Base-by-base conservation (phyloP, 2,888 invertebrate genomes). In the Pristionchus japonicus region DNA sequence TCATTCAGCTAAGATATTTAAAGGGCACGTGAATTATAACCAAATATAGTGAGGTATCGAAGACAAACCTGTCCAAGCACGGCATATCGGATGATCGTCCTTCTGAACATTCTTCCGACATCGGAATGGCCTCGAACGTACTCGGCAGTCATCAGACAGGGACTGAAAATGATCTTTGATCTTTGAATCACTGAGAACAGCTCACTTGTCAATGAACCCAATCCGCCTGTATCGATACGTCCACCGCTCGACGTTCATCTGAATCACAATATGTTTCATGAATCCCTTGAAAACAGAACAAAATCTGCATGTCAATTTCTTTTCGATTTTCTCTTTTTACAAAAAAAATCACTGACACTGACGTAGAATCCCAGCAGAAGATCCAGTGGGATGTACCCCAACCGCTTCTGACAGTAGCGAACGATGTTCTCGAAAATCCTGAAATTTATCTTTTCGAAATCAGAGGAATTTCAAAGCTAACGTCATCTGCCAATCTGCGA, bases 201-300 rank as follows among this genome's bases (percentile, higher is more conserved):
- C 86, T 86, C 27, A 77, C 87, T 87, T 87, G 27, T 87, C 87
- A 77, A 87, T 87, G 37, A 87, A 87, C n/a, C 87, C 87, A 49
- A 87, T 87, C 52, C 77, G 23, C 15, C 87, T 20, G 17, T 87
- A 87, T 31, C 87, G 74, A 34, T 77, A 77, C 15, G 74, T 74
- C 87, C 87, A 87, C 20, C 87, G 74, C 0, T 77, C 77, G 9
- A 84, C 84, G 7, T 57, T 61, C 74, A 74, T 74, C 74, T 74
- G 40, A 27, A 82, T 27, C 13, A 82, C 9, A n/a, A 3, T 40
- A n/a, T n/a, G n/a, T n/a, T n/a, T n/a, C n/a, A n/a, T n/a, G n/a
- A n/a, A n/a, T n/a, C n/a, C n/a, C n/a, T n/a, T n/a, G n/a, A n/a
- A n/a, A n/a, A n/a, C n/a, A n/a, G n/a, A n/a, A n/a, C n/a, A n/a